Conservation (phyloP, 2,797 vertebrate genomes). For the Steatocranus sp. region DNA sequence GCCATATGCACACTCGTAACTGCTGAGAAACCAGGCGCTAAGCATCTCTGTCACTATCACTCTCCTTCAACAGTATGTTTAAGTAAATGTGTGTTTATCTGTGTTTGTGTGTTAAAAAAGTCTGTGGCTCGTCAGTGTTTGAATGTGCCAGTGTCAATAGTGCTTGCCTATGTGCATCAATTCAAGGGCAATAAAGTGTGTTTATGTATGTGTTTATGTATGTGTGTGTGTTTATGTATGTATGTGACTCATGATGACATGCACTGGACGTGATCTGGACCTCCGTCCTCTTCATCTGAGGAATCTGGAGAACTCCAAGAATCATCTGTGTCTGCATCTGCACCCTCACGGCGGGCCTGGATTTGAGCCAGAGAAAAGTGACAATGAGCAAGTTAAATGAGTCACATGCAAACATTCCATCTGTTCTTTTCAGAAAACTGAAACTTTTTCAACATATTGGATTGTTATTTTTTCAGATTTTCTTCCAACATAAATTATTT, state of each 20-base stretch:
- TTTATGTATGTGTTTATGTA: constrained; percentile 2
- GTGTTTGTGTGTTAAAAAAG: constrained; percentile 18
- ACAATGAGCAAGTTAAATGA: neutral
- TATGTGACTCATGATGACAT: constrained; percentile 88
- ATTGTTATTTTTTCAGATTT: neutral
- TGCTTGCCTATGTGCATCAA: constrained; percentile 70
- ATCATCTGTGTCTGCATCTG: constrained; percentile 87
- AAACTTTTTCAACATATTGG: neutral
- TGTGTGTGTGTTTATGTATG: neutral
- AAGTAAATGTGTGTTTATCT: constrained; percentile 26
- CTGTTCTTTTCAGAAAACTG: neutral
- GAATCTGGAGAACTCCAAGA: constrained; percentile 91
- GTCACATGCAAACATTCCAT: neutral
- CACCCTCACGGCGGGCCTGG: constrained; percentile 70
- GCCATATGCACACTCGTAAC: constrained; percentile 21
- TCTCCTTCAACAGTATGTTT: constrained; percentile 31
- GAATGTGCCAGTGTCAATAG: constrained; percentile 70
- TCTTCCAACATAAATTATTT: neutral
- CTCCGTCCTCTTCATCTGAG: constrained; percentile 90
- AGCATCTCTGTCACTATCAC: constrained; percentile 30
- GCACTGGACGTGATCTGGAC: constrained; percentile 93
- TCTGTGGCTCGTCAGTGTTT: constrained; percentile 56
- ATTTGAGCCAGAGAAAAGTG: neutral
- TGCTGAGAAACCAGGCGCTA: constrained; percentile 27
- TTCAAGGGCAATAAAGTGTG: constrained; percentile 63